These are phyloP conservation scores for Microdon myrmicae DNA, from an alignment of 2,888 invertebrate genomes.

Conservation along the genomic window DNA sequence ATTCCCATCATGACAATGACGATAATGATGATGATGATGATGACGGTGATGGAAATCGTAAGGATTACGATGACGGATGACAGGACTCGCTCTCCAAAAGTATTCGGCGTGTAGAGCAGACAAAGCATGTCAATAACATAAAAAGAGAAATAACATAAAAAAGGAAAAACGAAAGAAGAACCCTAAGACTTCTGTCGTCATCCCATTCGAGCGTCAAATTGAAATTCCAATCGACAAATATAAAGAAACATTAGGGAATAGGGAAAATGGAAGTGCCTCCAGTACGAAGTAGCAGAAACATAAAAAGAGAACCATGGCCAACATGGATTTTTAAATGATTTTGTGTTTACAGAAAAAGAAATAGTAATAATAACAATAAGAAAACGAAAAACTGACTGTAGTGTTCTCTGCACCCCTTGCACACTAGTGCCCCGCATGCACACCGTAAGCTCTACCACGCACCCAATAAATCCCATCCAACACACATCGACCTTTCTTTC, in stretches of 20 bases:
- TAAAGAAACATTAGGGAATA: slow-evolving; percentile 18
- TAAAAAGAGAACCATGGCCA: no score
- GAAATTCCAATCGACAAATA: slow-evolving; percentile 32
- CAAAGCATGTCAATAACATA: slow-evolving; percentile 12
- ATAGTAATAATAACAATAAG: no score
- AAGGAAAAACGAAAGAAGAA: no score
- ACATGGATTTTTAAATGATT: no score
- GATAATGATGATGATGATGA: slow-evolving; percentile 38
- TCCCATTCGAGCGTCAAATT: slow-evolving; percentile 32
- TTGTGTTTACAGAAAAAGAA: slow-evolving; percentile 34
- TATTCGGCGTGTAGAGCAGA: not conserved
- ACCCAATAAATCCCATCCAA: slow-evolving; percentile 23
- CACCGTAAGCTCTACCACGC: no score
- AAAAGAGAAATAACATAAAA: no score
- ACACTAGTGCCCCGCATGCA: no score
- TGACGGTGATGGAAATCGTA: slow-evolving; percentile 34
- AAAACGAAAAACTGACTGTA: no score
- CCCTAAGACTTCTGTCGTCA: slow-evolving; percentile 9
- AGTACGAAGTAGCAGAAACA: no score
- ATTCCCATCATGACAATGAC: slow-evolving; percentile 41
- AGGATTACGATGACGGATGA: slow-evolving; percentile 45
- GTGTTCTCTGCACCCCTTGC: no score
- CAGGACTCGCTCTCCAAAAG: slow-evolving; percentile 21
- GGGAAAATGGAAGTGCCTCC: no score
- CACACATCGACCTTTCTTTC: slow-evolving; percentile 4